Percentiles rank a stretch among this genome's conserved stretches.
Evolutionary conservation across 2,888 invertebrate species (phyloP).

Genomic region (Drosophila gaucha): DNA sequence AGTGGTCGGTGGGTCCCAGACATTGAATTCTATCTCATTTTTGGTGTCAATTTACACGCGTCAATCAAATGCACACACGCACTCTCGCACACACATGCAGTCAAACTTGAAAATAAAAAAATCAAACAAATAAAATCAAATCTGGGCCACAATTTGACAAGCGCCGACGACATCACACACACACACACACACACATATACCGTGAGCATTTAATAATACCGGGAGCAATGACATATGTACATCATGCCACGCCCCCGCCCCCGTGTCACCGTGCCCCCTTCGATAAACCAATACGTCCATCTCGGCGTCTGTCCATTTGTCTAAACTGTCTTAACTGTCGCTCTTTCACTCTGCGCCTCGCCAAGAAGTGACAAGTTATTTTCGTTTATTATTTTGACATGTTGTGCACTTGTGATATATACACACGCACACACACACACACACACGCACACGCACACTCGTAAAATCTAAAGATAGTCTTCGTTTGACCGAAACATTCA

Average conservation of each 20-base stretch:
- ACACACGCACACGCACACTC: background rate
- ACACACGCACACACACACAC: constrained; percentile 26
- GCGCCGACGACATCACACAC: constrained; percentile 44
- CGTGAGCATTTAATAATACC: constrained; percentile 47
- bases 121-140: constrained; percentile 52
- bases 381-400: constrained; percentile 69
- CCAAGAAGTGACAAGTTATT: constrained; percentile 66
- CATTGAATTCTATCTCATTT: constrained; percentile 41
- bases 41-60: constrained; percentile 68
- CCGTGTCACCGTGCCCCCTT: background rate
- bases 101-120: constrained; percentile 19
- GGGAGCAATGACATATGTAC: constrained; percentile 65
- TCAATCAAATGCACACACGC: constrained; percentile 47
- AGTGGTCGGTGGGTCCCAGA: constrained; percentile 1
- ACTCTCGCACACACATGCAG: background rate
- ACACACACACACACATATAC: background rate
- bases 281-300: constrained; percentile 6
- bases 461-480: constrained; percentile 62
- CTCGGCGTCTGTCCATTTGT: constrained; percentile 28
- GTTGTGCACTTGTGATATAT: constrained; percentile 65
- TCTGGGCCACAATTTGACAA: constrained; percentile 66
- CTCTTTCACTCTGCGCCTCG: constrained; percentile 57
- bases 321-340: constrained; percentile 50
- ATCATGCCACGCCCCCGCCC: constrained; percentile 36
- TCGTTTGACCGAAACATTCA: constrained; percentile 58